phyloP scores from a whole-genome alignment of 2,888 invertebrate species.

The Furcula furcula region DNA sequence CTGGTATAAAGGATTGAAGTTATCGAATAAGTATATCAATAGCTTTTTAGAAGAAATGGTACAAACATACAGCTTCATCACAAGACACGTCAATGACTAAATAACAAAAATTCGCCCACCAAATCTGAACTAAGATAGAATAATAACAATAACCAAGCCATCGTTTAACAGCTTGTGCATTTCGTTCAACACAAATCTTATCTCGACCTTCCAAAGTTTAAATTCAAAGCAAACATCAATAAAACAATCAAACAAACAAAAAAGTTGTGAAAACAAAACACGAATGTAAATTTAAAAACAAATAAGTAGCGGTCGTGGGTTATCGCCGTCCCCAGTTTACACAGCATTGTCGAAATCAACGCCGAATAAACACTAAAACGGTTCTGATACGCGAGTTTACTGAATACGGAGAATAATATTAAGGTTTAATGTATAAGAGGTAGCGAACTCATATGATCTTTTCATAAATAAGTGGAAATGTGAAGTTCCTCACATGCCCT shows the following conservation, averaged over 20 bases:
- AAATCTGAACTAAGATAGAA: too few species aligned
- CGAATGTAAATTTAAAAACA: slow-evolving; percentile 40
- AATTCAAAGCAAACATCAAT: slow-evolving; percentile 4
- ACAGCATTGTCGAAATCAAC: slow-evolving; percentile 62
- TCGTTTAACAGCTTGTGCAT: too few species aligned
- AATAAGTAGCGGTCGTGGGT: slow-evolving; percentile 51
- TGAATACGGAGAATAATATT: slow-evolving; percentile 26
- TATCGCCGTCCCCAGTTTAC: slow-evolving; percentile 54
- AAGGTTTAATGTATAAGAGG: slow-evolving; percentile 17
- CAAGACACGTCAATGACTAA: too few species aligned
- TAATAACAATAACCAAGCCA: too few species aligned
- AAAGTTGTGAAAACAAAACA: slow-evolving; percentile 16
- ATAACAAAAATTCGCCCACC: too few species aligned
- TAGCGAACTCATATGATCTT: too few species aligned
- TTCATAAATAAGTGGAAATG: too few species aligned
- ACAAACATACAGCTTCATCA: too few species aligned
- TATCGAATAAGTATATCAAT: too few species aligned
- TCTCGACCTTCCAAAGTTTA: neutral
- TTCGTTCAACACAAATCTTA: neutral
- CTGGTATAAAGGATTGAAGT: too few species aligned
- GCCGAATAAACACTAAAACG: slow-evolving; percentile 60
- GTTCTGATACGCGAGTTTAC: slow-evolving; percentile 48
- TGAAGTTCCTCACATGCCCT: too few species aligned
- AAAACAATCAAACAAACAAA: slow-evolving; percentile 10
- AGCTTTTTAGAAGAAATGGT: too few species aligned